Evolutionary conservation across 1,140 invertebrate species (phyloP), one percentile per base, ranked within the genome.

Genomic region (Micrasema minimum): DNA sequence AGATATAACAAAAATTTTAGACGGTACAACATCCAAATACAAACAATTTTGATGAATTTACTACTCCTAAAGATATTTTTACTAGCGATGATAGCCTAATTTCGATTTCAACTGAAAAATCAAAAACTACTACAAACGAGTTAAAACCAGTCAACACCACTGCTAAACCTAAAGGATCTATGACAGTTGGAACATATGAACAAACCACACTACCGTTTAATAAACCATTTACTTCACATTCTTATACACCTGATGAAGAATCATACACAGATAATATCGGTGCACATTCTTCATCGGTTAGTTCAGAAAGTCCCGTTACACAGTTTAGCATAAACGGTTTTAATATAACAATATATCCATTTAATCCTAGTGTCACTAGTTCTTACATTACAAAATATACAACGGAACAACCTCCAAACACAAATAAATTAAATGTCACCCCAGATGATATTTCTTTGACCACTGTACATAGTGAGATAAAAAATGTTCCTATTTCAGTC

Each of bases 281-380:
- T 38, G 55, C 55, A 37, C 55, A 59, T 59, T 59, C 55, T 59
- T 59, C 55, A n/a, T 59, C 55, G 6, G 31, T 59, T 16, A 59
- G 31, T 59, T 59, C 55, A 41, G 55, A 59, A 20, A 37, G 55
- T 20, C 16, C 55, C 9, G 55, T 59, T 38, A 16, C 55, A 16
- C n/a, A 41, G n/a, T 16, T 59, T 59, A 41, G 31, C 16, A 41
- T 59, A 7, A 38, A 59, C 18, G 55, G 55, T 37, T 18, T 18
- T 18, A 31, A 59, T 59, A 59, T 41, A 18, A 41, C 16, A 20
- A 59, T 31, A 38, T 37, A 59, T 59, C 12, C 20, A 38, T 16
- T 16, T 7, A n/a, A 37, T 38, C 7, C n/a, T 38, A 10, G n/a
- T 20, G 35, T 31, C n/a, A 59, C 55, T 38, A 14, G 26, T 18